Evolutionary conservation across 1,140 invertebrate genomes (phyloP).

Genomic region (Procambarus clarkii): DNA sequence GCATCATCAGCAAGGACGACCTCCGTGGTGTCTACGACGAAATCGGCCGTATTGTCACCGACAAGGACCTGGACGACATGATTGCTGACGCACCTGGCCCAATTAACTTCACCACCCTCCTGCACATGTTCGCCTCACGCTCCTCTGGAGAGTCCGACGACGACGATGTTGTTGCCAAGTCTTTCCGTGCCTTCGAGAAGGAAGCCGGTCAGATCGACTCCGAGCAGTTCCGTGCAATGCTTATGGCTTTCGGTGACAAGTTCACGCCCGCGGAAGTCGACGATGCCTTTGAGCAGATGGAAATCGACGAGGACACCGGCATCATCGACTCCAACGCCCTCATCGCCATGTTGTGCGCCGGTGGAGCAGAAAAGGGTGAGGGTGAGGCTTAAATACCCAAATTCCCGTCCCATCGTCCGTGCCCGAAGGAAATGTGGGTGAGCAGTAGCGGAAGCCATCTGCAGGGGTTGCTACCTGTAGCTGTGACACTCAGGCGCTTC

Average conservation of each 20-base stretch:
- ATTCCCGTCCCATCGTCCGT: slow-evolving; percentile 6
- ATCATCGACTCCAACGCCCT: slow-evolving; percentile 93
- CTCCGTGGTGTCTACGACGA: slow-evolving; percentile 87
- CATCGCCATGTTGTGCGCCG: slow-evolving; percentile 90
- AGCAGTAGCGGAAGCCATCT: slow-evolving; percentile 27
- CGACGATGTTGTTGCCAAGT: slow-evolving; percentile 94
- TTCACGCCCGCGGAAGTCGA: slow-evolving; percentile 94
- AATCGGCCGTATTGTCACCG: slow-evolving; percentile 87
- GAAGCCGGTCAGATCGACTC: slow-evolving; percentile 82
- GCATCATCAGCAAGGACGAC: slow-evolving; percentile 59
- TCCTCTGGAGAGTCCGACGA: slow-evolving; percentile 80
- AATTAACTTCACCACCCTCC: slow-evolving; percentile 79
- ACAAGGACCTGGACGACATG: slow-evolving; percentile 84
- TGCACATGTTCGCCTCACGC: slow-evolving; percentile 90
- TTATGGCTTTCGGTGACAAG: slow-evolving; percentile 98
- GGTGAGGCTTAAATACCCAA: slow-evolving; percentile 1
- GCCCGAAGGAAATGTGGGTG: slow-evolving; percentile 53
- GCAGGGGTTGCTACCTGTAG: slow-evolving; percentile 53
- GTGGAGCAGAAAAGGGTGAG: slow-evolving; percentile 84
- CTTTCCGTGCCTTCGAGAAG: slow-evolving; percentile 98
- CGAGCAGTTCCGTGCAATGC: slow-evolving; percentile 89
- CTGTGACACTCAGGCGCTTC: slow-evolving; percentile 56
- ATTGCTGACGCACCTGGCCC: slow-evolving; percentile 90
- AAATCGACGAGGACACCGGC: slow-evolving; percentile 89
- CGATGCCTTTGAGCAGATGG: slow-evolving; percentile 96